Percentiles rank a stretch among this genome's conserved stretches.
Conservation (phyloP, 2,113 vertebrate species). For the Scophthalmus maximus region DNA sequence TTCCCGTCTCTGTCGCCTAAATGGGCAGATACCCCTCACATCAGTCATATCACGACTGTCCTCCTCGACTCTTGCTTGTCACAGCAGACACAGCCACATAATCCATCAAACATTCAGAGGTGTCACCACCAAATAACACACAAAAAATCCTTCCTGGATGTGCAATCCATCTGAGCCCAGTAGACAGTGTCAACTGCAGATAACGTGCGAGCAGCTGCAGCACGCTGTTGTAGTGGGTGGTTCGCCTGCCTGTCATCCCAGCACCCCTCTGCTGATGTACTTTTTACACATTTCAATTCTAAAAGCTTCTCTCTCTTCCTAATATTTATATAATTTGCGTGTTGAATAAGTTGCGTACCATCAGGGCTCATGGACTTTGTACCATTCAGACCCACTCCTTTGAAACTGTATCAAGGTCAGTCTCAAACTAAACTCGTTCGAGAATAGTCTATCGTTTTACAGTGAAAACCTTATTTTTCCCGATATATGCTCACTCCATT, state of each 20-base stretch:
- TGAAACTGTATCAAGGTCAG: conserved; percentile 14
- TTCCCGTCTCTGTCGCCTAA: conserved; percentile 53
- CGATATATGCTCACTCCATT: background rate
- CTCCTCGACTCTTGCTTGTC: conserved; percentile 62
- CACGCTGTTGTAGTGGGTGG: conserved; percentile 48
- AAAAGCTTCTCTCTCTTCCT: conserved; percentile 1
- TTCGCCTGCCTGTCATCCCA: conserved; percentile 36
- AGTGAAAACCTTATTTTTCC: background rate
- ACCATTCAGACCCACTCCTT: conserved; percentile 20
- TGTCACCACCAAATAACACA: conserved; percentile 65
- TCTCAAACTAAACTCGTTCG: background rate
- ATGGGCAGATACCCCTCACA: conserved; percentile 64
- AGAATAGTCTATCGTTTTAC: background rate
- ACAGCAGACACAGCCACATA: conserved; percentile 59
- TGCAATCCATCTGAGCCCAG: conserved; percentile 69
- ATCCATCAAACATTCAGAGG: conserved; percentile 75
- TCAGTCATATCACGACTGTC: conserved; percentile 73
- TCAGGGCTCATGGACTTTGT: conserved; percentile 8
- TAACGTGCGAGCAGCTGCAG: conserved; percentile 54
- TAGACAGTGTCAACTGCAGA: conserved; percentile 60
- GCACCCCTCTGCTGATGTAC: conserved; percentile 5
- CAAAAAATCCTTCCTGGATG: conserved; percentile 62
- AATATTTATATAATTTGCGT: conserved; percentile 27
- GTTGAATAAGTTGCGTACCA: conserved; percentile 10
- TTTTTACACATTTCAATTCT: conserved; percentile 23